Conservation (phyloP, 2,888 invertebrate species). For the Spodoptera littoralis region DNA sequence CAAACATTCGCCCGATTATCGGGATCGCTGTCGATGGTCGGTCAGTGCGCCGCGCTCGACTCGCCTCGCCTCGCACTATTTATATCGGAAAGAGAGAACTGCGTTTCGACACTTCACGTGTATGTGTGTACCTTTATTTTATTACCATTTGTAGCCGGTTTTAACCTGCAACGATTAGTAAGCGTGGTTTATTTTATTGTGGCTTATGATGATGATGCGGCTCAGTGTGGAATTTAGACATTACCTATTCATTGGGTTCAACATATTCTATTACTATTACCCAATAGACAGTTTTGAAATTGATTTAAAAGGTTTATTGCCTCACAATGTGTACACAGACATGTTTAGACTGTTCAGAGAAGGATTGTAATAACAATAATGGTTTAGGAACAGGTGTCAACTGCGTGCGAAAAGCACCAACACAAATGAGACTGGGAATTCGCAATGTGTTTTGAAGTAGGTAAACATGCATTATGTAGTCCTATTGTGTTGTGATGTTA, state of each 20-base stretch:
- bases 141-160: constrained; percentile 87
- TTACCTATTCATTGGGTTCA: constrained; percentile 52
- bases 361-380: constrained; percentile 6
- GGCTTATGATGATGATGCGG: constrained; percentile 78
- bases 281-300: constrained; percentile 9
- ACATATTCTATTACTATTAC: constrained; percentile 28
- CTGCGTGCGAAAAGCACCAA: constrained; percentile 18
- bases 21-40: constrained; percentile 87
- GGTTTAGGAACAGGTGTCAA: constrained; percentile 19
- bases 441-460: constrained; percentile 28
- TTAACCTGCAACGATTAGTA: constrained; percentile 84
- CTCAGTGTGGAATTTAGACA: constrained; percentile 66
- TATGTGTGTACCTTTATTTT: constrained; percentile 84
- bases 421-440: constrained; percentile 23
- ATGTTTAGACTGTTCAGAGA: not conserved
- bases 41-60: constrained; percentile 80
- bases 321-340: not conserved
- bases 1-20: constrained; percentile 86
- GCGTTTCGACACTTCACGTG: constrained; percentile 84
- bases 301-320: not conserved
- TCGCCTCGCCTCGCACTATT: constrained; percentile 84
- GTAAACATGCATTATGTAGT: constrained; percentile 21
- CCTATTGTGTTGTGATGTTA: constrained; percentile 45
- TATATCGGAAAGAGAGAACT: constrained; percentile 85
- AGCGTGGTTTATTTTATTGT: constrained; percentile 81